These are phyloP conservation scores for Spodoptera picta DNA, from an alignment of 2,888 invertebrate genomes.

Conservation along the genomic window DNA sequence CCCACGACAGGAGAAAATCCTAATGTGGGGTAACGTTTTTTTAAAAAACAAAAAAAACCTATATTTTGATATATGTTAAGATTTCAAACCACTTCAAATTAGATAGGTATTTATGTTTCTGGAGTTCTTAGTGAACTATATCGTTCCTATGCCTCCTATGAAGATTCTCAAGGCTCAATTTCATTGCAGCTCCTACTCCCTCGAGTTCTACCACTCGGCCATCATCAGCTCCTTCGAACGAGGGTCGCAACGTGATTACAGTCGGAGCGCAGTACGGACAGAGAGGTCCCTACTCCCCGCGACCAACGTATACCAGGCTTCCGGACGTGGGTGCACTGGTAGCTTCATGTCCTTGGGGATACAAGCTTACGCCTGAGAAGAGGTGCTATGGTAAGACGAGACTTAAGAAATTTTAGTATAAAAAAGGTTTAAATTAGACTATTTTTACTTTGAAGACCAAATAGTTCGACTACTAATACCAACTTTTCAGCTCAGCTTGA, in stretches of 20 bases:
- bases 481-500: no score
- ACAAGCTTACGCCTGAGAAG: conserved; percentile 92
- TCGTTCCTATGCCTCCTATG: neutral
- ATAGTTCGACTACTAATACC: no score
- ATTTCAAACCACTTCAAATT: no score
- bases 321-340: conserved; percentile 67
- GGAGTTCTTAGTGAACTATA: no score
- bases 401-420: neutral
- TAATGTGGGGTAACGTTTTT: no score
- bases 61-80: no score
- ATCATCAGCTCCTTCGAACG: conserved; percentile 54
- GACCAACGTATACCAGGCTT: conserved; percentile 69
- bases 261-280: conserved; percentile 84
- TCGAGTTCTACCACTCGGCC: conserved; percentile 44
- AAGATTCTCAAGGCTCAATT: neutral
- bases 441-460: no score
- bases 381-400: conserved; percentile 86
- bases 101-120: no score
- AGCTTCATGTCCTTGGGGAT: conserved; percentile 92
- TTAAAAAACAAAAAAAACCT: no score
- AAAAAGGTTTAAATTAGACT: no score
- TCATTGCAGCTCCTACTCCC: conserved; percentile 37
- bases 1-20: no score
- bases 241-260: conserved; percentile 75
- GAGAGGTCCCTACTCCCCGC: conserved; percentile 71